Base-by-base conservation (phyloP, 2,888 invertebrate species). In the Drosophila sordidula region DNA sequence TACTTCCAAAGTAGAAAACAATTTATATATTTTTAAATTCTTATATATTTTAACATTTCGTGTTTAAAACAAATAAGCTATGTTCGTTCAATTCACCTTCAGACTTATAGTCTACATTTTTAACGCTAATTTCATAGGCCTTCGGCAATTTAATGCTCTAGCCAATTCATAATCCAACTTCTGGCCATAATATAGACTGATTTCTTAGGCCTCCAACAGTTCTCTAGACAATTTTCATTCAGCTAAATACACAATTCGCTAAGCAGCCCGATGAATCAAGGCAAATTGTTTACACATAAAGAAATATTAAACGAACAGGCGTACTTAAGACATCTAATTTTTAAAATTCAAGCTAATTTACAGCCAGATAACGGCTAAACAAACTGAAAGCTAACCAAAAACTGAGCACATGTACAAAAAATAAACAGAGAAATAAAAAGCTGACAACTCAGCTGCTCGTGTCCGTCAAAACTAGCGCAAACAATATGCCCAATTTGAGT, bases 311-410 rank as follows among this genome's bases (percentile, higher is more conserved):
- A 3, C 3, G 36, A n/a, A 47, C 58, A 49, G 57, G 29, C 36
- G 50, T 39, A 9, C 29, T 32, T 18, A 41, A 51, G 45, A 61
- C 16, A 36, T 56, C 14, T 61, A 45, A 4, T 45, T 44, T 29
- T 4, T 22, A 6, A 11, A 18, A 22, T 32, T 38, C 6, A 11
- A 36, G 42, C 18, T 18, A 42, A 54, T 65, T 64, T 65, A 46
- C 65, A 55, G 65, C 6, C 36, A 65, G 65, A 55, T 49, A 55
- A 38, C n/a, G 34, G n/a, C 29, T 49, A 36, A 44, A 38, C 44
- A 52, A 52, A 41, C 64, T 41, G 54, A 54, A 38, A 45, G 34
- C 34, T 8, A 42, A 51, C 9, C 32, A 47, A 18, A 29, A 22
- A 22, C 34, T 14, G 11, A 41, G 58, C 45, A 45, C 44, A 56